Base-by-base conservation (phyloP, 2,113 vertebrate genomes). In the Apaloderma vittatum region DNA sequence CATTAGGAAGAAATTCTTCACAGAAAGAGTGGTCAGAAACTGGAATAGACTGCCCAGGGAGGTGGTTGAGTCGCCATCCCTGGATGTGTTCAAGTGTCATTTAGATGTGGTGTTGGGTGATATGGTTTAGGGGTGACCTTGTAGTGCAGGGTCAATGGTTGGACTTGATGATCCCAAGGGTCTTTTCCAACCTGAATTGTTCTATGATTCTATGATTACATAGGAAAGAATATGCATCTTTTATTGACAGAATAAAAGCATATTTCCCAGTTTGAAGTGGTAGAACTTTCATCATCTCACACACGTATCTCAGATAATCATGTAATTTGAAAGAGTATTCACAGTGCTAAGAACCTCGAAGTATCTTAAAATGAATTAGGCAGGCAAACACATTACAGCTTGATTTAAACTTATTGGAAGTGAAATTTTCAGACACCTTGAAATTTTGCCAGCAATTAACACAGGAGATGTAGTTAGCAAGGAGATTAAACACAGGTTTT, bases 361-460 rank as follows among this genome's bases (percentile, higher is more conserved):
- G 19, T 48, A 15, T 34, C 48, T 29, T 34, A 88, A 78, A 94
- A 82, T 58, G 0, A 51, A 3, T 49, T 63, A 54, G 16, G 27
- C 0, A 1, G 3, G 21, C 13, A 66, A 8, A 3, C 19, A 43
- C 1, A 24, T 4, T 70, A 11, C 15, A 70, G 3, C 10, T 68
- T 61, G 22, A 45, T 72, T 93, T 91, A 59, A 37, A 58, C 6
- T 54, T 40, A 30, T 0, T 62, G 21, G 3, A 40, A 12, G 13
- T 36, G 21, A 75, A 90, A 37, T 20, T 88, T 73, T 75, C 12
- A 58, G 23, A 62, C 8, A 71, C 36, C 7, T 52, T 67, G 16
- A 85, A 36, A 29, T 59, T 75, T 88, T 86, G 12, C 19, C 19
- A 78, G 13, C 17, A 67, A 40, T 17, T 67, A 40, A 43, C 20